Evolutionary conservation across 2,888 invertebrate species (phyloP).

Genomic region (Drosophila atripex): DNA sequence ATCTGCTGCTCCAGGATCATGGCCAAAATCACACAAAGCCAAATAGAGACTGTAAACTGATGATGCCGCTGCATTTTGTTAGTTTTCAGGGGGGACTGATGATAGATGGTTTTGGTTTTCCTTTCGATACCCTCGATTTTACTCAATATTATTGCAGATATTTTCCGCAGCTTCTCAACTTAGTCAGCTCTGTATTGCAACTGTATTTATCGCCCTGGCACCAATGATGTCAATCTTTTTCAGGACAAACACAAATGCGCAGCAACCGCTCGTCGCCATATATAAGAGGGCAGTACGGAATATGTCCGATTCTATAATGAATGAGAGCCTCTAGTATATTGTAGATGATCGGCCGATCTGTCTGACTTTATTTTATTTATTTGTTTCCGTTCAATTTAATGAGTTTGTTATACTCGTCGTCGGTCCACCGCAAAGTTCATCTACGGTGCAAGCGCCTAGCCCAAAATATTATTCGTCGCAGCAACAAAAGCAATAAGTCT

Average conservation of each 20-base stretch:
- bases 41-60: slow-evolving; percentile 27
- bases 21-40: slow-evolving; percentile 51
- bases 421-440: slow-evolving; percentile 22
- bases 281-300: slow-evolving; percentile 44
- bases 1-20: slow-evolving; percentile 41
- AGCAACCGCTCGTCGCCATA: slow-evolving; percentile 67
- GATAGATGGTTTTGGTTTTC: background rate
- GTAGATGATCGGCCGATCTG: slow-evolving; percentile 35
- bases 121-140: background rate
- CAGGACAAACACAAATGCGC: slow-evolving; percentile 65
- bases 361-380: slow-evolving; percentile 10
- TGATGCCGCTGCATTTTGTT: slow-evolving; percentile 36
- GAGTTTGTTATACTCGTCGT: slow-evolving; percentile 35
- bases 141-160: background rate
- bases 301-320: slow-evolving; percentile 23
- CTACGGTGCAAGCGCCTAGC: slow-evolving; percentile 27
- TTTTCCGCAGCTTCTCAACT: slow-evolving; percentile 3
- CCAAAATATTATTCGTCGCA: slow-evolving; percentile 9
- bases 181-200: slow-evolving; percentile 61
- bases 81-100: background rate
- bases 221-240: slow-evolving; percentile 38
- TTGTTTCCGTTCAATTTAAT: slow-evolving; percentile 19
- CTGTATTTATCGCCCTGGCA: slow-evolving; percentile 56
- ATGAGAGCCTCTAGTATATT: slow-evolving; percentile 26
- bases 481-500: background rate